phyloP scores from a whole-genome alignment of 2,113 vertebrate species.

The Cyprinodon variegatus region DNA sequence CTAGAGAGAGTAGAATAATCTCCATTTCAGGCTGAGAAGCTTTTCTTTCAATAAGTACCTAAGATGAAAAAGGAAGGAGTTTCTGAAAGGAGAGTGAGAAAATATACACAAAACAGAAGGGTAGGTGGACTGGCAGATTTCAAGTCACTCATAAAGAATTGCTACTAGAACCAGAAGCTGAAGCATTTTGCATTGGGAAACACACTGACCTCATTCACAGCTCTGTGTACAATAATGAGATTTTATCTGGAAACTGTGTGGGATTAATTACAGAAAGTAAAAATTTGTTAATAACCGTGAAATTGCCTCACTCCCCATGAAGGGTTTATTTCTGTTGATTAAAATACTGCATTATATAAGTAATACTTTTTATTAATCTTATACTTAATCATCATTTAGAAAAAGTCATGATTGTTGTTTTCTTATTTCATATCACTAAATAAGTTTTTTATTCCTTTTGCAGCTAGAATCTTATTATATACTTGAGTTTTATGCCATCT shows the following conservation, averaged over 20 bases:
- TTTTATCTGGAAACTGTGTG: conserved; percentile 13
- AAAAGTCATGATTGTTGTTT: neutral
- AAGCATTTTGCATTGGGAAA: neutral
- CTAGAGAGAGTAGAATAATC: conserved; percentile 21
- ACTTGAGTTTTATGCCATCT: neutral
- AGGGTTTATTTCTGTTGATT: conserved; percentile 26
- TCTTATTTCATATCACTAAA: neutral
- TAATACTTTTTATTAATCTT: neutral
- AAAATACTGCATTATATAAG: conserved; percentile 1
- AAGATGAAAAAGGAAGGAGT: neutral
- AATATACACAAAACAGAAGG: neutral
- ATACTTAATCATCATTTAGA: neutral
- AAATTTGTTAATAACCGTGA: conserved; percentile 30
- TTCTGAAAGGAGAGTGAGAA: neutral
- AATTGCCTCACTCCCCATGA: conserved; percentile 22
- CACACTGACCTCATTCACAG: neutral
- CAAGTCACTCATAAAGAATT: neutral
- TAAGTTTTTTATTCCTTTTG: neutral
- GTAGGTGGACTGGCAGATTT: conserved; percentile 38
- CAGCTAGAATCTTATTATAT: neutral
- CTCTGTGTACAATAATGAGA: neutral
- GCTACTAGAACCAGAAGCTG: neutral
- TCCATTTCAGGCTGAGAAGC: conserved; percentile 31
- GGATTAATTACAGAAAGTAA: conserved; percentile 33
- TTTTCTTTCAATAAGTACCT: neutral